phyloP scores from a whole-genome alignment of 2,888 invertebrate species.

The Cheiracanthium punctorium region DNA sequence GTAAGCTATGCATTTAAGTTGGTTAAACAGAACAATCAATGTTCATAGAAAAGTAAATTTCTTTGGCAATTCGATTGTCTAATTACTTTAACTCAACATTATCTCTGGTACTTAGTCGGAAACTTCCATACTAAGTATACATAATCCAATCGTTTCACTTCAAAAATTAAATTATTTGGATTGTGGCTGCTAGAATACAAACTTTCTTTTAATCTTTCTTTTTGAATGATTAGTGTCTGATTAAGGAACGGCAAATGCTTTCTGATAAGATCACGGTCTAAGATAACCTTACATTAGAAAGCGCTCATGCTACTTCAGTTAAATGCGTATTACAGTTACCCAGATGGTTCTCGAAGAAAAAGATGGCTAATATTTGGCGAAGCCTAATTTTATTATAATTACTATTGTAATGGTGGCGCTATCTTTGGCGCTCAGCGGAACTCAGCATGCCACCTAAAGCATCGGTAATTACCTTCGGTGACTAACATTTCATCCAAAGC shows the following conservation, averaged over 20 bases:
- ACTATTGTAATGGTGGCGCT: constrained; percentile 49
- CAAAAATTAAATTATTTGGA: no score
- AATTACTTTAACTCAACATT: no score
- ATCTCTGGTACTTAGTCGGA: no score
- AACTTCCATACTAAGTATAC: no score
- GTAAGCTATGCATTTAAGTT: no score
- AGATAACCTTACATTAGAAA: constrained; percentile 1
- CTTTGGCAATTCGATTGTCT: no score
- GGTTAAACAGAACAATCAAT: no score
- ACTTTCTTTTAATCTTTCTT: background rate
- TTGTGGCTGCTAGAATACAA: no score
- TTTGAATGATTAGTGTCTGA: background rate
- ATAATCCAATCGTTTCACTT: no score
- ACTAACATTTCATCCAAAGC: constrained; percentile 63
- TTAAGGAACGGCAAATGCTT: background rate
- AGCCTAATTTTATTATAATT: constrained; percentile 65
- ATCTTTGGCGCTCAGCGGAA: constrained; percentile 50
- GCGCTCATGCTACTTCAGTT: background rate
- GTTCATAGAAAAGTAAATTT: no score
- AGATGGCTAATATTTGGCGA: constrained; percentile 41
- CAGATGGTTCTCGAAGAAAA: constrained; percentile 14
- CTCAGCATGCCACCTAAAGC: constrained; percentile 43
- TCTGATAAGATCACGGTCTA: background rate
- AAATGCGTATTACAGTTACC: constrained; percentile 1
- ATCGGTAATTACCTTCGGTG: constrained; percentile 57